A percentile compares a stretch with the other conserved stretches of the same genome.
Evolutionary conservation across 2,888 invertebrate species (phyloP).

Genomic region (Phoenoteleia sp.): DNA sequence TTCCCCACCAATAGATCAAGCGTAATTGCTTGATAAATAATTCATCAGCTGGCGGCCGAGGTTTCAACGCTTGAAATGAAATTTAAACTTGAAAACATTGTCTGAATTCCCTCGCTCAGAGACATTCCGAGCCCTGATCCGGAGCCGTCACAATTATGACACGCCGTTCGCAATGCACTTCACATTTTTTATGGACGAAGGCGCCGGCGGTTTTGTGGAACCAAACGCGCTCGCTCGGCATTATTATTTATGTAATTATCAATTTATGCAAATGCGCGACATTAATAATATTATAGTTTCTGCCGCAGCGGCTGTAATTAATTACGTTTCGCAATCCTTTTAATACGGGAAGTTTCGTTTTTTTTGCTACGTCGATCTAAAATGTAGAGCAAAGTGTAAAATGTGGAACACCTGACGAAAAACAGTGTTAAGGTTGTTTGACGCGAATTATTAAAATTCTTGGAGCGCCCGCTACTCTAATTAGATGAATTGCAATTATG

Average conservation of each 20-base stretch:
- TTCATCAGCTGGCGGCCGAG: too few relatives aligned
- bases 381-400: constrained; percentile 44
- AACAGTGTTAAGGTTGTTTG: constrained; percentile 47
- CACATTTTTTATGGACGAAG: constrained; percentile 25
- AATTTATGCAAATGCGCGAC: constrained; percentile 35
- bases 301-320: constrained; percentile 41
- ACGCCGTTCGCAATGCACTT: constrained; percentile 1
- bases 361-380: constrained; percentile 3
- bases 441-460: constrained; percentile 39
- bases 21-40: too few relatives aligned
- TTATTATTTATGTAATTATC: constrained; percentile 55
- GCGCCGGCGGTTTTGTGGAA: constrained; percentile 12
- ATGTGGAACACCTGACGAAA: constrained; percentile 40
- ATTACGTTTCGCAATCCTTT: constrained; percentile 51
- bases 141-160: constrained; percentile 51
- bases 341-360: constrained; percentile 39
- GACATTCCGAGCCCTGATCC: constrained; percentile 36
- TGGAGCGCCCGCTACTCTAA: constrained; percentile 1
- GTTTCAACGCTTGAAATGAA: too few relatives aligned
- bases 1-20: too few relatives aligned
- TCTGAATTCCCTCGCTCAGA: constrained; percentile 1
- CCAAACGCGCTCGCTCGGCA: not conserved
- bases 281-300: constrained; percentile 38
- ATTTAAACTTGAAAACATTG: not conserved
- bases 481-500: constrained; percentile 38